A percentile compares a stretch with the other conserved stretches of the same genome.
Conservation (phyloP, 2,797 vertebrate species). For the Anabacerthia variegaticeps region DNA sequence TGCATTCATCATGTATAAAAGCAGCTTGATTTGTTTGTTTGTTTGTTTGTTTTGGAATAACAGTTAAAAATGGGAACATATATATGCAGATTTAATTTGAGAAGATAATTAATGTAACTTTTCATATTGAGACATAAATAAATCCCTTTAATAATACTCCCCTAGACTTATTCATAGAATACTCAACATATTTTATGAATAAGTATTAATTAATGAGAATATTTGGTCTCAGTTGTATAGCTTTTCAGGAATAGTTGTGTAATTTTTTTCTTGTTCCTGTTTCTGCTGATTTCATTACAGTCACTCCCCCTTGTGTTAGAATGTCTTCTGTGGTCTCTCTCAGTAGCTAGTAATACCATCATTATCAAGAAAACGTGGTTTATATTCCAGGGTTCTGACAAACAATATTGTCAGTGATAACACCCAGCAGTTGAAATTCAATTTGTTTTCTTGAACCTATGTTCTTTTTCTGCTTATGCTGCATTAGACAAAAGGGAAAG, state of each 20-base stretch:
- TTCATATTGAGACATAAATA: neutral
- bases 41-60: neutral
- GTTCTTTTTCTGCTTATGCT: conserved; percentile 4
- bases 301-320: neutral
- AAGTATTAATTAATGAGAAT: neutral
- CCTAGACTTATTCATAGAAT: neutral
- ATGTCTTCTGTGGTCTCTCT: neutral
- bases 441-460: neutral
- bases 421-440: neutral
- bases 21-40: neutral
- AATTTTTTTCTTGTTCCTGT: neutral
- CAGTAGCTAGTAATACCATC: neutral
- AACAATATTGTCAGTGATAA: neutral
- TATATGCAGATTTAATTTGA: neutral
- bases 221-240: neutral
- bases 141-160: neutral
- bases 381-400: neutral
- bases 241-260: neutral
- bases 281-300: neutral
- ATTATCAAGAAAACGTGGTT: neutral
- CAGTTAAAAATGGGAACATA: neutral
- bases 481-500: neutral
- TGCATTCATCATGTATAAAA: neutral
- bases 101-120: neutral
- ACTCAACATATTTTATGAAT: neutral